Conservation (phyloP, 2,113 vertebrate genomes). For the Gavia stellata region DNA sequence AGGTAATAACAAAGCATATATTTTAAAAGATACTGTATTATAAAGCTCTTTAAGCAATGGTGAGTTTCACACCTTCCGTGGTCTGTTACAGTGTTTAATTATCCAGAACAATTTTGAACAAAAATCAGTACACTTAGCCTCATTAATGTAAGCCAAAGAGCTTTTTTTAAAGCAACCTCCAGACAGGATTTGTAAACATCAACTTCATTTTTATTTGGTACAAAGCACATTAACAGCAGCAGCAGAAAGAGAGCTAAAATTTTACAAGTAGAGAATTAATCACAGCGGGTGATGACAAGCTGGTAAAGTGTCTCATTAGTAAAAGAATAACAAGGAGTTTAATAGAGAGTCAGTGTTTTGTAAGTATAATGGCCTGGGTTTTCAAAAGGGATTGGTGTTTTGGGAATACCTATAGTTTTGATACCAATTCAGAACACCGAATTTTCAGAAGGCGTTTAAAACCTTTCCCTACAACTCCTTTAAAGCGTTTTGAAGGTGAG, state of each 20-base stretch:
- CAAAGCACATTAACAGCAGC: conserved; percentile 55
- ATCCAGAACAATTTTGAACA: conserved; percentile 22
- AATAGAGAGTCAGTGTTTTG: conserved; percentile 43
- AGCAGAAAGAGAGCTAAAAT: conserved; percentile 52
- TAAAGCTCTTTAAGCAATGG: not conserved
- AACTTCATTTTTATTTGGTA: conserved; percentile 61
- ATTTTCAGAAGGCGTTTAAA: not conserved
- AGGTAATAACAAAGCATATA: not conserved
- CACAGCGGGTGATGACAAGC: conserved; percentile 64
- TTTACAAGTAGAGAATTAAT: conserved; percentile 68
- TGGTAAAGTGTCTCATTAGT: conserved; percentile 65
- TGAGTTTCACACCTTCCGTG: not conserved
- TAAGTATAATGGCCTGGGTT: conserved; percentile 19
- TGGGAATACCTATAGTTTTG: conserved; percentile 6
- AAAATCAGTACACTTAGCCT: conserved; percentile 30
- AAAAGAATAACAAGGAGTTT: conserved; percentile 66
- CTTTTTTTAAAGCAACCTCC: conserved; percentile 38
- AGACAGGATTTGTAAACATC: conserved; percentile 58
- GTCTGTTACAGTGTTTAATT: conserved; percentile 32
- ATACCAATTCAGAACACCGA: not conserved
- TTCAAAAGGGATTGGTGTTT: conserved; percentile 2
- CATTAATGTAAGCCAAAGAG: conserved; percentile 36
- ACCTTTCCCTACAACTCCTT: not conserved
- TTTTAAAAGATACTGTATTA: not conserved
- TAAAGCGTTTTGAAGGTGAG: not conserved